These are phyloP conservation scores for Ptychochromis oligacanthus DNA, from an alignment of 2,113 vertebrate species.

Conservation along the genomic window DNA sequence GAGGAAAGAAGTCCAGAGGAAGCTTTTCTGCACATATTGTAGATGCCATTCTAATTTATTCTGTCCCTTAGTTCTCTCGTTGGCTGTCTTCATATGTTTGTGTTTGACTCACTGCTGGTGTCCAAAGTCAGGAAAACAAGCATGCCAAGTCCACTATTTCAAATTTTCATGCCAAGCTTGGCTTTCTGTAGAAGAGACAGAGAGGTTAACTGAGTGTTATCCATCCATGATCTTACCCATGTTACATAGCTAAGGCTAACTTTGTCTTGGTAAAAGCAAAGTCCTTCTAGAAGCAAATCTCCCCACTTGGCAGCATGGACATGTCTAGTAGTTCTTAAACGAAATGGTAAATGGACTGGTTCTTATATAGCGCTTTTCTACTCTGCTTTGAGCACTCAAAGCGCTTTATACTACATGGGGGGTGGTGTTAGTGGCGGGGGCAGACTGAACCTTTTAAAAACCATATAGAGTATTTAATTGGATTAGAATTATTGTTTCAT, in stretches of 20 bases:
- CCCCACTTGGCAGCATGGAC: no score
- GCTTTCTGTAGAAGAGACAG: slow-evolving; percentile 87
- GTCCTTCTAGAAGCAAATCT: no score
- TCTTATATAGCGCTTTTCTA: no score
- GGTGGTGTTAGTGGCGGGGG: no score
- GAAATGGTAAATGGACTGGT: no score
- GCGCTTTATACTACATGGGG: no score
- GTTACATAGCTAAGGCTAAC: background rate
- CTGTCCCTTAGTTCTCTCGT: background rate
- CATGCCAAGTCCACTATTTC: background rate
- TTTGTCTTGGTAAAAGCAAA: no score
- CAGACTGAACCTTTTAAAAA: background rate
- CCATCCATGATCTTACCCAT: background rate
- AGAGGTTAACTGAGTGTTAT: background rate
- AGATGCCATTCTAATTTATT: background rate
- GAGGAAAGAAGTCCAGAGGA: background rate
- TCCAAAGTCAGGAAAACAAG: background rate
- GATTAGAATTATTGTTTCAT: background rate
- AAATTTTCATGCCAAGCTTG: slow-evolving; percentile 97
- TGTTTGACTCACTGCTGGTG: slow-evolving; percentile 27
- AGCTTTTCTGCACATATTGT: slow-evolving; percentile 8
- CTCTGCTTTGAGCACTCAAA: no score
- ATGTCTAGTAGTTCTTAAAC: no score
- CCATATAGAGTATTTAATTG: no score
- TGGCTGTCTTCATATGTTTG: background rate